Evolutionary conservation across 1,140 invertebrate species (phyloP), one percentile per base, ranked within the genome.

Genomic region (Nylanderia fulva): DNA sequence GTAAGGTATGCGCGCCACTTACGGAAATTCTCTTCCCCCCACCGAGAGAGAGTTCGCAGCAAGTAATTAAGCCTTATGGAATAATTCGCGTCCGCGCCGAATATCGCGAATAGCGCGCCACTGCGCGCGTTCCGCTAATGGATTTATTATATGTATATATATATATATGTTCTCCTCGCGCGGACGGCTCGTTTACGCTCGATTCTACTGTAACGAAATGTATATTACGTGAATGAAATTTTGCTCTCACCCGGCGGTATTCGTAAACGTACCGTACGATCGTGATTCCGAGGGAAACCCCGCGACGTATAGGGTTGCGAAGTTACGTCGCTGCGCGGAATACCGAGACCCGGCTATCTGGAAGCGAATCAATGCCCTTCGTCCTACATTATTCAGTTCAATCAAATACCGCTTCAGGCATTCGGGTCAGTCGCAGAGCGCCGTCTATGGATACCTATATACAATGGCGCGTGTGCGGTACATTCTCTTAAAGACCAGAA

Each of bases 371-470:
- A 90, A 92, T 89, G 91, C 90, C 91, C 91, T 93, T 93, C 92
- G 90, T 61, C 90, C 89, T 91, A 91, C 89, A 93, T 93, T 92
- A 93, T 93, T 92, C 90, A 90, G 86, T 90, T 87, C 86, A 90
- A 92, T 93, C 91, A 87, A 92, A 91, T 93, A 82, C 72, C 87
- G 90, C 85, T 89, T 86, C 85, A 88, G 86, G 90, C 91, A 92
- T 93, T 90, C 86, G 76, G 90, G 90, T 92, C 90, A 91, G 82
- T 91, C 68, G 69, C 66, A 68, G 82, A 60, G 68, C 58, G 42
- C 42, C 72, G 66, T 33, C 66, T 60, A 58, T 18, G 71, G 52
- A 56, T 71, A 52, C 8, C 27, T 58, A 42, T 39, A 42, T 56
- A 80, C 52, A 29, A 58, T 24, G 58, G 9, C n/a, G 39, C 29